Evolutionary conservation across 1,140 invertebrate species (phyloP).

Genomic region (Tetraneura akinire): DNA sequence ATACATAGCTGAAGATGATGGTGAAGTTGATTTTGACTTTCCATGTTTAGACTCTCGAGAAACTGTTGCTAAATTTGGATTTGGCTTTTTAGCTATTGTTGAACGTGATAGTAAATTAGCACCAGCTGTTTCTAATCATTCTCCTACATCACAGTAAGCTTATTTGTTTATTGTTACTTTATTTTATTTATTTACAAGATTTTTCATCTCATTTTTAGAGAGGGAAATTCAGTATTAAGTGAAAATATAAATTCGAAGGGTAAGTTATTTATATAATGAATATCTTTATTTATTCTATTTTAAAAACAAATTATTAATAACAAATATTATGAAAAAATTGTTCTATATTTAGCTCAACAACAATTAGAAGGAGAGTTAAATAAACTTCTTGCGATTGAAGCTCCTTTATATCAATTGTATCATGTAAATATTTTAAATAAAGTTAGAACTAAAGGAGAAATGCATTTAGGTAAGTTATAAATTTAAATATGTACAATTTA

Average conservation of each 20-base stretch:
- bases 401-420: slow-evolving; percentile 82
- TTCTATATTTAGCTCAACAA: slow-evolving; percentile 46
- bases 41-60: slow-evolving; percentile 85
- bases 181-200: too few species aligned
- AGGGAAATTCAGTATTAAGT: slow-evolving; percentile 30
- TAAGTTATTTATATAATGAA: not conserved
- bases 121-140: slow-evolving; percentile 35
- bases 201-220: not conserved
- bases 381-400: slow-evolving; percentile 72
- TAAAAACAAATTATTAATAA: not conserved
- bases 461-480: slow-evolving; percentile 68
- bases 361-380: slow-evolving; percentile 61
- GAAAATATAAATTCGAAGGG: slow-evolving; percentile 39
- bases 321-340: not conserved
- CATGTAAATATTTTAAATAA: slow-evolving; percentile 77
- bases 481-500: not conserved
- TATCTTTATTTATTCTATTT: not conserved
- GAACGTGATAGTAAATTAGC: slow-evolving; percentile 62
- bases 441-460: slow-evolving; percentile 77
- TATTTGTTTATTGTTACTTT: not conserved
- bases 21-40: slow-evolving; percentile 93
- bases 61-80: slow-evolving; percentile 89
- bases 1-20: slow-evolving; percentile 94
- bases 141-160: slow-evolving; percentile 42
- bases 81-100: slow-evolving; percentile 83